Conservation (phyloP, 2,113 vertebrate species). For the Proteles cristata region DNA sequence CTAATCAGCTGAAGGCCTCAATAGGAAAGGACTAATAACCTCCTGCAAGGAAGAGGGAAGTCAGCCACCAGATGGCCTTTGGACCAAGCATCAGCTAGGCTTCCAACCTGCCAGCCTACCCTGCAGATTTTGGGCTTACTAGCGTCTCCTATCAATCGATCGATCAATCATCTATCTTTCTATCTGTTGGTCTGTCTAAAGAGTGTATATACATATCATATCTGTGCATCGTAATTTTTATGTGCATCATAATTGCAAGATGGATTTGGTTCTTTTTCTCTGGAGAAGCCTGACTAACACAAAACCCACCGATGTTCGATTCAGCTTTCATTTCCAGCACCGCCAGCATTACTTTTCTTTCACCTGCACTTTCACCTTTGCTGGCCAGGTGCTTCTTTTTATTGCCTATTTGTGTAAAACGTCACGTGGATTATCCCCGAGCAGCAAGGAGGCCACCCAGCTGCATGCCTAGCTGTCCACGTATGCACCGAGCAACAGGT, state of each 20-base stretch:
- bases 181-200: not conserved
- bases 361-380: not conserved
- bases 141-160: not conserved
- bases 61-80: not conserved
- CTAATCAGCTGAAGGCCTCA: not conserved
- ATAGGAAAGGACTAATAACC: not conserved
- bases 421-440: not conserved
- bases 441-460: not conserved
- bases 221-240: not conserved
- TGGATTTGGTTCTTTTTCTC: not conserved
- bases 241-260: not conserved
- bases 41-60: not conserved
- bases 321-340: not conserved
- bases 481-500: not conserved
- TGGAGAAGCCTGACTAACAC: not conserved
- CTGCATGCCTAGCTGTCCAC: no score
- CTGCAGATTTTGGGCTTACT: not conserved
- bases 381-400: not conserved
- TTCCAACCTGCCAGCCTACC: not conserved
- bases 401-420: not conserved
- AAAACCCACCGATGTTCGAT: not conserved
- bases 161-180: not conserved
- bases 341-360: not conserved
- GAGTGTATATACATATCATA: not conserved
- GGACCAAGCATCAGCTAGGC: no score